Evolutionary conservation across 2,888 invertebrate genomes (phyloP).

Genomic region (Hoplodrina blanda): DNA sequence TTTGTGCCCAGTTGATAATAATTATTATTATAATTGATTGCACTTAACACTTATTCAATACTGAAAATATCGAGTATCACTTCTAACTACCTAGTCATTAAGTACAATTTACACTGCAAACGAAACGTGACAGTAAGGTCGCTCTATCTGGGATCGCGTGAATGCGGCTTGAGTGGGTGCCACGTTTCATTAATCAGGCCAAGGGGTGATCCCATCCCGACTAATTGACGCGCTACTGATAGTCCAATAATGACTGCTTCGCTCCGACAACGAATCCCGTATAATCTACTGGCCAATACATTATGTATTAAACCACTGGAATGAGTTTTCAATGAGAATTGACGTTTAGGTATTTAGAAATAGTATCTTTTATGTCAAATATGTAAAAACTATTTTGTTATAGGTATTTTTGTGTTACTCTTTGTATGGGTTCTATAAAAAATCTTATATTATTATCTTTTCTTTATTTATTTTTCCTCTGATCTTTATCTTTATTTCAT

Average conservation of each 20-base stretch:
- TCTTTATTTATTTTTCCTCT: too few relatives aligned
- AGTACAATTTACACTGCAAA: slow-evolving; percentile 45
- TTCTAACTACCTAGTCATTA: slow-evolving; percentile 39
- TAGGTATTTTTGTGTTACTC: too few relatives aligned
- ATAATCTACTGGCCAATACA: slow-evolving; percentile 61
- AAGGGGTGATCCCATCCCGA: slow-evolving; percentile 64
- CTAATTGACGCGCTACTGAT: slow-evolving; percentile 70
- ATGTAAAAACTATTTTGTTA: neutral
- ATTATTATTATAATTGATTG: neutral
- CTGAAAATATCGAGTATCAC: neutral
- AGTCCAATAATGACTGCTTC: slow-evolving; percentile 63
- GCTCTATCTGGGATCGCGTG: slow-evolving; percentile 44
- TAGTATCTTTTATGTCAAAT: neutral
- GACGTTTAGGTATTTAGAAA: neutral
- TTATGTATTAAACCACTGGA: slow-evolving; percentile 39
- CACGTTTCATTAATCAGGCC: slow-evolving; percentile 73
- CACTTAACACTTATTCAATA: neutral
- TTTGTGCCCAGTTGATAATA: too few relatives aligned
- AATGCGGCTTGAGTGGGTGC: slow-evolving; percentile 60
- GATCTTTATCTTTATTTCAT: too few relatives aligned
- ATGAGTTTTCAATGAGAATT: slow-evolving; percentile 39
- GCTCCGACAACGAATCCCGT: slow-evolving; percentile 53
- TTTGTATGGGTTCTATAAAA: too few relatives aligned
- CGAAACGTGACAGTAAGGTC: slow-evolving; percentile 51
- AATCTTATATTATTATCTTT: too few relatives aligned